A percentile compares a stretch with the other conserved stretches of the same genome.
Conservation (phyloP, 2,888 invertebrate species). For the Dysmachus trigonus region DNA sequence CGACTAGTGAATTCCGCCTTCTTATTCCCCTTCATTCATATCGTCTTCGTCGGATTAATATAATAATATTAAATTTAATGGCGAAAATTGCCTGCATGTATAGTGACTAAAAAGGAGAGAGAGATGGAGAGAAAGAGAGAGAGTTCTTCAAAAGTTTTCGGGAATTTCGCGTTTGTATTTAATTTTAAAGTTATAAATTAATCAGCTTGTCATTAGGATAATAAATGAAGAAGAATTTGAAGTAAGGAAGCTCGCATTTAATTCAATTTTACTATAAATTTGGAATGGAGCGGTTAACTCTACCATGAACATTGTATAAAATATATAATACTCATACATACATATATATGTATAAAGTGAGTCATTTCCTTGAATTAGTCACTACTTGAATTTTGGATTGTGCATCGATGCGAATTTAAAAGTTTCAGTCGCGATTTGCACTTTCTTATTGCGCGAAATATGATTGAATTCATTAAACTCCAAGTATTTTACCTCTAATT, state of each 20-base stretch:
- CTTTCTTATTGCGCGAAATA: too few species aligned
- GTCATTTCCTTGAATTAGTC: too few species aligned
- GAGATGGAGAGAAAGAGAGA: background rate
- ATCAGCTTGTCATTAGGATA: background rate
- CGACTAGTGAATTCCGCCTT: background rate
- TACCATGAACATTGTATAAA: too few species aligned
- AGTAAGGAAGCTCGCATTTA: background rate
- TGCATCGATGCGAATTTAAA: too few species aligned
- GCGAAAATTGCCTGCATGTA: conserved; percentile 20
- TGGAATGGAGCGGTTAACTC: background rate
- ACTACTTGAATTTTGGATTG: too few species aligned
- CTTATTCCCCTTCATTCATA: background rate
- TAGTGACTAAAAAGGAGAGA: too few species aligned
- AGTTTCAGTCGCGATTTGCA: too few species aligned
- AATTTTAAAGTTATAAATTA: background rate
- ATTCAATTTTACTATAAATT: background rate
- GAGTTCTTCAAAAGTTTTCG: background rate
- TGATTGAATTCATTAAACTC: too few species aligned
- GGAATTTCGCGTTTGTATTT: background rate
- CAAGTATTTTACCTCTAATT: too few species aligned
- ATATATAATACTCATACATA: too few species aligned
- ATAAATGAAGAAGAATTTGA: background rate
- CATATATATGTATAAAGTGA: too few species aligned
- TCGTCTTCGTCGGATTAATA: conserved; percentile 27
- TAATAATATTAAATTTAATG: conserved; percentile 31